Evolutionary conservation across 2,888 invertebrate species (phyloP), one percentile per base, ranked within the genome.

Genomic region (Drosophila rubida): DNA sequence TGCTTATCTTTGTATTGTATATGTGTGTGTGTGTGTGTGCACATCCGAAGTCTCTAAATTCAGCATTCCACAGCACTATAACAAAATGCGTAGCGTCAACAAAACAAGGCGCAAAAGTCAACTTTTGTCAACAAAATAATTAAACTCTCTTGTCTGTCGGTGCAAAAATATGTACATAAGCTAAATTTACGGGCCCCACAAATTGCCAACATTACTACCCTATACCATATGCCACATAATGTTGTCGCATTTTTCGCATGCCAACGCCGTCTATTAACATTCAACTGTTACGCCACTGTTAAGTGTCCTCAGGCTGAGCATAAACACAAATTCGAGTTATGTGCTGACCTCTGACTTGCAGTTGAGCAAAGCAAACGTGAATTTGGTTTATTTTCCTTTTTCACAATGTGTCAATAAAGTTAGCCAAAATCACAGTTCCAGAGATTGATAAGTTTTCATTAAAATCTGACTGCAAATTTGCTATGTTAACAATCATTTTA

Each of bases 61-160:
- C 64, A 74, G n/a, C 87, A 87, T 80, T 80, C 87, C 80, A 68
- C 61, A 74, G 78, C 59, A 37, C 44, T 64, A 71, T 63, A 51
- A 63, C 80, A 57, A 77, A 69, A 69, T 66, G 61, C 62, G 55
- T 67, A 62, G 55, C 45, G 78, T 74, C 74, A 72, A 62, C 63
- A 60, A 58, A 66, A 67, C 73, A 59, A 70, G 69, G 65, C 80
- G 72, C 72, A 69, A 83, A 83, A 80, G 62, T 61, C 80, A 65
- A 86, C 69, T 69, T 76, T 79, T 85, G 79, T 80, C 79, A 80
- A 85, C 79, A 80, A 72, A 79, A 85, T 85, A 80, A 80, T 85
- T 85, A 72, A 82, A 82, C 80, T 76, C 83, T 66, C 54, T 72
- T 62, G 63, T 62, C 55, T 62, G 63, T 62, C 55, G 19, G 58